Conservation (phyloP, 2,113 vertebrate species). For the Numenius arquata region DNA sequence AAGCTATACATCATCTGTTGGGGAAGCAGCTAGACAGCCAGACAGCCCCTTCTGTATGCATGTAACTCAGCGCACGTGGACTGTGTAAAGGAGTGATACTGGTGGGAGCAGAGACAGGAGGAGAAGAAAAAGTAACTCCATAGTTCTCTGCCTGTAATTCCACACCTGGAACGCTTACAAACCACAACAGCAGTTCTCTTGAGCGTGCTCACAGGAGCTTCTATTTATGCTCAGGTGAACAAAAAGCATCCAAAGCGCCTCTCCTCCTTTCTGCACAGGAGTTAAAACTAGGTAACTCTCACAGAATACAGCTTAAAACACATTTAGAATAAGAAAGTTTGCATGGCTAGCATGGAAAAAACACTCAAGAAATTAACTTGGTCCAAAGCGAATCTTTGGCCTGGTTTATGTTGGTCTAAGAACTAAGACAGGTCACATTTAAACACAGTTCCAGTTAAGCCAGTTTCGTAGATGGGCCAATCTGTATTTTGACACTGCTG, state of each 20-base stretch:
- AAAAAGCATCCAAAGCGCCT: not conserved
- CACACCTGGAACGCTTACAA: not conserved
- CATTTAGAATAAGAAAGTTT: not conserved
- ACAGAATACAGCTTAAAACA: not conserved
- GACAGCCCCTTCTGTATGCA: not conserved
- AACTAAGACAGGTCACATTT: conserved; percentile 29
- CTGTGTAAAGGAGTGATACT: not conserved
- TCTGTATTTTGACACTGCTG: conserved; percentile 52
- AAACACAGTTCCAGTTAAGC: conserved; percentile 46
- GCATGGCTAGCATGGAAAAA: not conserved
- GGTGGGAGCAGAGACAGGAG: not conserved
- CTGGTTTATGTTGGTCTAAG: conserved; percentile 7
- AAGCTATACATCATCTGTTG: not conserved
- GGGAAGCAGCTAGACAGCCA: not conserved
- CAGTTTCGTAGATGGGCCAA: conserved; percentile 46
- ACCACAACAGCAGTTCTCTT: not conserved
- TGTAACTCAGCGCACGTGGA: accelerated
- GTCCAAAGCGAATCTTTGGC: not conserved
- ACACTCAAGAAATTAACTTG: not conserved
- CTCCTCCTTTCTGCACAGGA: not conserved
- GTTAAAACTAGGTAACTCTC: not conserved
- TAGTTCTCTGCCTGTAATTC: not conserved
- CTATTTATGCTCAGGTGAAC: not conserved
- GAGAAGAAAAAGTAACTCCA: not conserved
- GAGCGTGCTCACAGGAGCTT: not conserved